phyloP scores from a whole-genome alignment of 1,140 invertebrate genomes.

The Heliconius hewitsoni region DNA sequence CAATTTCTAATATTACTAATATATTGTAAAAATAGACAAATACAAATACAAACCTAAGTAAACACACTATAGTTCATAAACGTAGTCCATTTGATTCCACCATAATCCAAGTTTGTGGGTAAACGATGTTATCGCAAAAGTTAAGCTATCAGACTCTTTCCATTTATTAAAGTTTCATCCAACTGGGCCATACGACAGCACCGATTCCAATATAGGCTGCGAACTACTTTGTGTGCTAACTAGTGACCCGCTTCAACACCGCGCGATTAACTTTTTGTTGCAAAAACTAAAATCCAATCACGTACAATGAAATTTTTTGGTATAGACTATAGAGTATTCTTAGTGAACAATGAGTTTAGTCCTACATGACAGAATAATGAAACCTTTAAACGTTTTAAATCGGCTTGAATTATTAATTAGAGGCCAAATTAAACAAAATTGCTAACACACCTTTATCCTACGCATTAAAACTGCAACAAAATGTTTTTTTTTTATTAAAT shows the following conservation, averaged over 20 bases:
- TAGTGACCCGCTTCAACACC: slow-evolving; percentile 28
- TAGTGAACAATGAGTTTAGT: neutral
- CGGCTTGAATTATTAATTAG: neutral
- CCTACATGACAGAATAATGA: neutral
- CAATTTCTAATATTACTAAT: no score
- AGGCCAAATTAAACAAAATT: neutral
- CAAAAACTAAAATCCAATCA: slow-evolving; percentile 13
- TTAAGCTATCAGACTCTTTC: slow-evolving; percentile 62
- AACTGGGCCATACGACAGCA: slow-evolving; percentile 53
- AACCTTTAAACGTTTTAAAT: no score
- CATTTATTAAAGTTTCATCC: slow-evolving; percentile 67
- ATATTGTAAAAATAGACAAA: no score
- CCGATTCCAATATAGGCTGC: slow-evolving; percentile 52
- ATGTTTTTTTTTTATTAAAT: no score
- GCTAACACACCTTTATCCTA: no score
- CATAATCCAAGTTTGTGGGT: slow-evolving; percentile 46
- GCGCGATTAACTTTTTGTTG: slow-evolving; percentile 32
- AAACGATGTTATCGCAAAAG: slow-evolving; percentile 58
- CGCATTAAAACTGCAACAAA: no score
- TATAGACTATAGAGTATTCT: neutral
- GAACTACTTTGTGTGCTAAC: slow-evolving; percentile 43
- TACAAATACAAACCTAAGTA: neutral
- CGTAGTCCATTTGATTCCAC: slow-evolving; percentile 18
- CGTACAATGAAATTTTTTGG: neutral
- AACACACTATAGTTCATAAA: neutral